Base-by-base conservation (phyloP, 2,797 vertebrate genomes). In the Apogon hyalosoma region DNA sequence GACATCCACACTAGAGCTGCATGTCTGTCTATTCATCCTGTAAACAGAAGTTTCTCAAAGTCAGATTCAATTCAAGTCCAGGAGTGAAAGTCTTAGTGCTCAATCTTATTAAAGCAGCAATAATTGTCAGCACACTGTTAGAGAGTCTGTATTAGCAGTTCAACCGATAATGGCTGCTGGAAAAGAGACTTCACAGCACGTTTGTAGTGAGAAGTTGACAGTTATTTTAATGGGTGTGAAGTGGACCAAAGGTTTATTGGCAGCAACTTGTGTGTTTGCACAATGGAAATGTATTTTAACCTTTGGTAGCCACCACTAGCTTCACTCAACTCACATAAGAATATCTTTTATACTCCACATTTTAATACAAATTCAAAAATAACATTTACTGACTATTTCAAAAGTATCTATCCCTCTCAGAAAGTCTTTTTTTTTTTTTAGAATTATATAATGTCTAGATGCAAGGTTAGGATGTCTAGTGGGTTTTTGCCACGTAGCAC, bases 71-170 rank as follows among this genome's bases (percentile, higher is more conserved):
- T 36, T 8, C 33, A 36, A 0, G 33, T 36, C 33, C 33, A 36
- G 7, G 33, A 36, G 33, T 36, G 7, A 8, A 10, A 36, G 7
- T 36, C 33, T 10, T 10, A 9, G 33, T 10, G 33, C 9, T 33
- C 16, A 58, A 18, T 24, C 55, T 45, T 58, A 58, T 45, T 58
- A 45, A 58, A 28, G 33, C 41, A 13, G 15, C 24, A 18, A 41
- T 58, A 58, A 58, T 58, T 58, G 41, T 58, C 24, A 31, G 54
- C 31, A 11, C 43, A 15, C 43, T 33, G 15, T 15, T 45, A 12
- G 21, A 16, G 21, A 15, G 41, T 4, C 24, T 11, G 16, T 16
- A 45, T 10, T 3, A 58, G 24, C n/a, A 33, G 12, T 33, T 45
- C 6, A 58, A 12, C 18, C 11, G 16, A 11, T 28, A 42, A 42